Conservation (phyloP, 2,113 vertebrate genomes). For the Mola mola region DNA sequence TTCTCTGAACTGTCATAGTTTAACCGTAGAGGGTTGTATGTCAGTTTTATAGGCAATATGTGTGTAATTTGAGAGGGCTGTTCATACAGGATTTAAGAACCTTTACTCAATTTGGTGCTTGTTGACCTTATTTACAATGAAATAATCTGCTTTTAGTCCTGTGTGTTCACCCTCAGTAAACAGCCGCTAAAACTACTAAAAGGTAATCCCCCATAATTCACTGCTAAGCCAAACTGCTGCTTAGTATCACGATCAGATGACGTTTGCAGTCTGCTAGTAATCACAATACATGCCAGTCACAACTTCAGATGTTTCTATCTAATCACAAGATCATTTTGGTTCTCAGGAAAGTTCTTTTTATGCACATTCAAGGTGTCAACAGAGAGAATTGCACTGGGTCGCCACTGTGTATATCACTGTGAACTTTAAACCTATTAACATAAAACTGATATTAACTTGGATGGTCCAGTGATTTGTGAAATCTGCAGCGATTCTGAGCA, state of each 20-base stretch:
- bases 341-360: too few species aligned
- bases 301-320: too few species aligned
- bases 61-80: constrained; percentile 5
- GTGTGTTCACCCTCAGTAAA: neutral
- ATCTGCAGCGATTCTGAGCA: neutral
- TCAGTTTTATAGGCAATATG: constrained; percentile 6
- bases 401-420: too few species aligned
- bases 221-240: neutral
- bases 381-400: too few species aligned
- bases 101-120: constrained; percentile 1
- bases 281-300: too few species aligned
- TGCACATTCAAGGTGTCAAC: too few species aligned
- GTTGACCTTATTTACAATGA: constrained; percentile 6
- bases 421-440: too few species aligned
- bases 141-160: neutral
- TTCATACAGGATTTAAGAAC: constrained; percentile 15
- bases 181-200: neutral
- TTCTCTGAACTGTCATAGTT: constrained; percentile 15
- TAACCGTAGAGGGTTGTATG: neutral
- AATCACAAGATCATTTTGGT: neutral
- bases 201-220: neutral
- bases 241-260: too few species aligned
- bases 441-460: too few species aligned
- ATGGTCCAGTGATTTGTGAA: neutral
- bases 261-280: neutral